Conservation (phyloP, 2,888 invertebrate genomes). For the Pyrrhopygopsis socrates region DNA sequence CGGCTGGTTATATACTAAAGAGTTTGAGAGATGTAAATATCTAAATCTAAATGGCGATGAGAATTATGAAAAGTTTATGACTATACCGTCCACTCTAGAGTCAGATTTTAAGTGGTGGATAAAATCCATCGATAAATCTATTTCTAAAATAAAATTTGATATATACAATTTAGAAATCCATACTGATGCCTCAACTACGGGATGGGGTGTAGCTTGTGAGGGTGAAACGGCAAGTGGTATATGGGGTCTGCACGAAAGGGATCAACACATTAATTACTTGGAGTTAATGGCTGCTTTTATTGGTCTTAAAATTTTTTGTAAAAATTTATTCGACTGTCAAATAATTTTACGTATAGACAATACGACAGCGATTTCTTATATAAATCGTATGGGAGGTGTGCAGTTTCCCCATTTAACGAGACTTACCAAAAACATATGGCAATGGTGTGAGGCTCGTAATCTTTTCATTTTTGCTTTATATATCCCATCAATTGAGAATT, state of each 20-base stretch:
- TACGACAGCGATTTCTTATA: no score
- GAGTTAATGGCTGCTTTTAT: conserved; percentile 53
- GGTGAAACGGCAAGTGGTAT: no score
- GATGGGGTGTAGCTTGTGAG: no score
- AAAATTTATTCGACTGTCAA: background rate
- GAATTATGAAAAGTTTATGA: conserved; percentile 18
- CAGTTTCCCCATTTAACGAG: no score
- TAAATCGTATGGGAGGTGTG: no score
- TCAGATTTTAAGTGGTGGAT: conserved; percentile 47
- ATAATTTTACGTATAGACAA: no score
- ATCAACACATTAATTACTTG: no score
- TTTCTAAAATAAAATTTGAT: background rate
- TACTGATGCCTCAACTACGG: conserved; percentile 38
- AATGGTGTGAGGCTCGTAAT: no score
- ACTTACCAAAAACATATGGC: no score
- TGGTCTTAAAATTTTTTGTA: conserved; percentile 56
- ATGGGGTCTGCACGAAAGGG: no score
- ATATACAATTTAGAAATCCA: conserved; percentile 32
- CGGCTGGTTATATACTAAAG: conserved; percentile 45
- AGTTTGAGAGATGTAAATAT: conserved; percentile 44
- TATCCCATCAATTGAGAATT: no score
- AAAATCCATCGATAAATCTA: background rate
- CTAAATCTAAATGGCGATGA: conserved; percentile 15
- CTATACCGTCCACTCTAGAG: background rate
- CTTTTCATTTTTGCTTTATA: no score